These are phyloP conservation scores for Drosophila lacicola DNA, from an alignment of 2,888 invertebrate species.

Conservation along the genomic window DNA sequence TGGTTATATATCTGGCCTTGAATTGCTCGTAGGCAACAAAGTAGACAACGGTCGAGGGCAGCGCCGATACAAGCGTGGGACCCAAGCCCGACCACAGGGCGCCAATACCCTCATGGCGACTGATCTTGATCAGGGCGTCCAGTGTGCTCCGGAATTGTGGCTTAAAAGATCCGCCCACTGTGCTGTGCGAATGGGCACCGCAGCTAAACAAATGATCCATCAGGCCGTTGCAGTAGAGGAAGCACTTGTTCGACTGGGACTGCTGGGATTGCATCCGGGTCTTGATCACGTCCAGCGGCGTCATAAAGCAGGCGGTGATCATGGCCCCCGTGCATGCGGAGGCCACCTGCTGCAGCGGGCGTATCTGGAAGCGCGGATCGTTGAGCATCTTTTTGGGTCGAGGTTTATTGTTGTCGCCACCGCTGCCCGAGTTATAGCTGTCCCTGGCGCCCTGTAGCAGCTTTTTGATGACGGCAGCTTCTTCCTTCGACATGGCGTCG, in stretches of 20 bases:
- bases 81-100: conserved; percentile 99
- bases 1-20: conserved; percentile 87
- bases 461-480: neutral
- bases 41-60: conserved; percentile 98
- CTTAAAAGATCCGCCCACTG: conserved; percentile 12
- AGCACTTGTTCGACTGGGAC: conserved; percentile 94
- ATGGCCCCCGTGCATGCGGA: conserved; percentile 90
- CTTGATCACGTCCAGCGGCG: conserved; percentile 99
- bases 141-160: conserved; percentile 91
- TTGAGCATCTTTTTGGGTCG: conserved; percentile 84
- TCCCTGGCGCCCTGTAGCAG: neutral
- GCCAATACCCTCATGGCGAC: conserved; percentile 93
- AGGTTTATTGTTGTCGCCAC: neutral
- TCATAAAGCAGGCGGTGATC: conserved; percentile 95
- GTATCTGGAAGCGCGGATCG: conserved; percentile 90
- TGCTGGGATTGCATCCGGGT: conserved; percentile 98
- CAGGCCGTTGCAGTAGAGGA: conserved; percentile 98
- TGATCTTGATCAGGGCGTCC: conserved; percentile 98
- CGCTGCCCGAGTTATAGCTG: neutral
- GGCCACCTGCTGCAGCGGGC: conserved; percentile 83
- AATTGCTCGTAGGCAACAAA: conserved; percentile 99
- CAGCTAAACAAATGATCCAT: conserved; percentile 99
- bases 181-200: conserved; percentile 83
- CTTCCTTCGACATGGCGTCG: conserved; percentile 46
- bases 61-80: conserved; percentile 96